Conservation (phyloP, 2,888 invertebrate genomes). For the Drosophila flavopinicola region DNA sequence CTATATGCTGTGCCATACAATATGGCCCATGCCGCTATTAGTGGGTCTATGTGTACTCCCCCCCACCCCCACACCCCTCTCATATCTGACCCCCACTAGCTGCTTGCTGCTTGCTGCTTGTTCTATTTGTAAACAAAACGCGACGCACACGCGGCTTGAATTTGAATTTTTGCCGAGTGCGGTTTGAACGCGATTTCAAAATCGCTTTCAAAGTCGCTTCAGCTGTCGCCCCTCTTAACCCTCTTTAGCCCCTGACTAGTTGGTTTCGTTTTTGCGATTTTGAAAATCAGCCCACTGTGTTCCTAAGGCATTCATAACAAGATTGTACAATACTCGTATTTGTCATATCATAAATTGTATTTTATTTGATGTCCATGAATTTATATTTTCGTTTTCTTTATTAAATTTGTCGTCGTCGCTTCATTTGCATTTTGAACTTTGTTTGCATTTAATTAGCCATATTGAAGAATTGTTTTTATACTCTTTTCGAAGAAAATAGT, state of each 20-base stretch:
- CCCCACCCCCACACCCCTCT: no score
- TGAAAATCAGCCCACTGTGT: conserved; percentile 31
- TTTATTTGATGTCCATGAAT: conserved; percentile 35
- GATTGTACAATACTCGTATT: conserved; percentile 45
- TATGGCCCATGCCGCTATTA: conserved; percentile 45
- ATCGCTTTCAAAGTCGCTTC: conserved; percentile 50
- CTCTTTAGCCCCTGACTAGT: no score
- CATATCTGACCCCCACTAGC: conserved; percentile 4
- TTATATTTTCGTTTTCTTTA: conserved; percentile 2
- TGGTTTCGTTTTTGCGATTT: conserved; percentile 20
- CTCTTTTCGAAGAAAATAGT: no score
- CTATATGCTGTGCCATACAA: conserved; percentile 32
- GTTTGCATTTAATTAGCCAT: conserved; percentile 62
- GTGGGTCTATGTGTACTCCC: conserved; percentile 8
- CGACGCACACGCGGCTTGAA: conserved; percentile 62
- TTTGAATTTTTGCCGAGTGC: conserved; percentile 48
- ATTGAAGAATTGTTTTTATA: conserved; percentile 25
- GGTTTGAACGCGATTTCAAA: conserved; percentile 62
- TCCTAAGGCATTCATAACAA: conserved; percentile 35
- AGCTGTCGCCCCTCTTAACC: not conserved
- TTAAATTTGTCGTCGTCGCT: conserved; percentile 5
- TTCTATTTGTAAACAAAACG: conserved; percentile 75
- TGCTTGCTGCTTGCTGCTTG: conserved; percentile 19
- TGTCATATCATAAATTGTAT: conserved; percentile 54
- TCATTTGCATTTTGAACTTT: conserved; percentile 59